These are phyloP conservation scores for Danio choprae DNA, from an alignment of 2,797 vertebrate species.

Conservation along the genomic window DNA sequence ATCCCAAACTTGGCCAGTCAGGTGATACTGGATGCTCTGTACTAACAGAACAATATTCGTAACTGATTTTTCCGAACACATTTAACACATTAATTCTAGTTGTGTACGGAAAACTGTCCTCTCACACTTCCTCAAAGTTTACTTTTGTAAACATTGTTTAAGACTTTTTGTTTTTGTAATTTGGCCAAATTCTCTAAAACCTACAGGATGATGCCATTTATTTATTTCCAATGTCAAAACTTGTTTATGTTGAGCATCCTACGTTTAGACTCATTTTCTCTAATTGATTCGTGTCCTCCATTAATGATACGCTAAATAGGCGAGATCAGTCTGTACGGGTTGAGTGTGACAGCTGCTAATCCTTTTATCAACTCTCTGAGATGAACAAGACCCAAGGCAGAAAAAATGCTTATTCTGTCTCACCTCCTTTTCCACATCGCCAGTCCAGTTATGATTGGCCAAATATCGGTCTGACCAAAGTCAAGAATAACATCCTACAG, in stretches of 20 bases:
- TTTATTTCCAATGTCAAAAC: slow-evolving; percentile 51
- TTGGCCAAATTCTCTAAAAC: slow-evolving; percentile 33
- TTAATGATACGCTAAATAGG: slow-evolving; percentile 6
- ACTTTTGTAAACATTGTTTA: slow-evolving; percentile 41
- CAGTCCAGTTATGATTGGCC: slow-evolving; percentile 64
- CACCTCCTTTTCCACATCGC: slow-evolving; percentile 48
- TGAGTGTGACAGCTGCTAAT: slow-evolving; percentile 51
- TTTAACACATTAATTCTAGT: slow-evolving; percentile 28
- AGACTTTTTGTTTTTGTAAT: slow-evolving; percentile 38
- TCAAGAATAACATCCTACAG: slow-evolving; percentile 66
- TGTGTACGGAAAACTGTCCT: slow-evolving; percentile 55
- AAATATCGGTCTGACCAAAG: slow-evolving; percentile 64
- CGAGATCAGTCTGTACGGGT: neutral
- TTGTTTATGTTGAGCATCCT: neutral
- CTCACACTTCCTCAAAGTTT: slow-evolving; percentile 57
- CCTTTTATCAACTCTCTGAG: slow-evolving; percentile 48
- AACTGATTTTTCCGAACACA: slow-evolving; percentile 57
- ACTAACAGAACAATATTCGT: slow-evolving; percentile 56
- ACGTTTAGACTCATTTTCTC: neutral
- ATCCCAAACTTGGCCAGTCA: slow-evolving; percentile 55
- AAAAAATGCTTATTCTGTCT: slow-evolving; percentile 58
- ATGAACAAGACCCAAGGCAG: slow-evolving; percentile 48
- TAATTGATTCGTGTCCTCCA: slow-evolving; percentile 3
- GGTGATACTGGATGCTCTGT: slow-evolving; percentile 66
- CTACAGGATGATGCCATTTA: slow-evolving; percentile 59